Conservation (phyloP, 2,797 vertebrate species). For the Falco biarmicus region DNA sequence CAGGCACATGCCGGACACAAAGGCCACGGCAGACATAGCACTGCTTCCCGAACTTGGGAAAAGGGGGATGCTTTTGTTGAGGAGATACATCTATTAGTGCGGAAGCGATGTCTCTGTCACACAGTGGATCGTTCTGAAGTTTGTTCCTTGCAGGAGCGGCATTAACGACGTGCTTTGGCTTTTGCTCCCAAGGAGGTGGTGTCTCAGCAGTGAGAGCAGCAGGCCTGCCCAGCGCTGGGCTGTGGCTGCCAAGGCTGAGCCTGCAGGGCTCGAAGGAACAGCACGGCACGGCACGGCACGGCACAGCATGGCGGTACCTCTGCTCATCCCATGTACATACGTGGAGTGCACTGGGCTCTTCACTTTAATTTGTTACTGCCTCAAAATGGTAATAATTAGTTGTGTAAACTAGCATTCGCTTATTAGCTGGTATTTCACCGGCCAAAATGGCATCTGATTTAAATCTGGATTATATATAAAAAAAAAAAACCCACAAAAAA, state of each 20-base stretch:
- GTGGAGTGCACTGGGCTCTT: background rate
- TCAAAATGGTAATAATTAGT: background rate
- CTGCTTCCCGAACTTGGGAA: too few species aligned
- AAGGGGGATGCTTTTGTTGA: too few species aligned
- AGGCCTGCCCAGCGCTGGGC: background rate
- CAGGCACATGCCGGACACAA: too few species aligned
- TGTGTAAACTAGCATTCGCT: background rate
- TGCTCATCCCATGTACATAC: fast-evolving
- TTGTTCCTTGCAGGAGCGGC: background rate
- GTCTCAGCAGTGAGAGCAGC: background rate
- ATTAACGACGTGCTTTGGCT: background rate
- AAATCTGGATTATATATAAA: background rate
- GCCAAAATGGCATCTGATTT: background rate
- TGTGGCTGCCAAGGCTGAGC: background rate
- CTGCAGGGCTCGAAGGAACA: too few species aligned
- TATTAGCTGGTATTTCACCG: background rate
- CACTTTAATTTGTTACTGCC: background rate
- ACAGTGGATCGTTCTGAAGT: too few species aligned
- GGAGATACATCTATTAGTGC: too few species aligned
- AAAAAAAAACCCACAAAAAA: background rate
- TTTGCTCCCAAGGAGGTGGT: background rate
- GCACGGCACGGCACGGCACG: background rate
- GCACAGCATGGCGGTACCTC: background rate
- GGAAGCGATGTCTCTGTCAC: too few species aligned
- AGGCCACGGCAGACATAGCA: too few species aligned